phyloP scores from a whole-genome alignment of 2,797 vertebrate genomes.

The Alca torda region DNA sequence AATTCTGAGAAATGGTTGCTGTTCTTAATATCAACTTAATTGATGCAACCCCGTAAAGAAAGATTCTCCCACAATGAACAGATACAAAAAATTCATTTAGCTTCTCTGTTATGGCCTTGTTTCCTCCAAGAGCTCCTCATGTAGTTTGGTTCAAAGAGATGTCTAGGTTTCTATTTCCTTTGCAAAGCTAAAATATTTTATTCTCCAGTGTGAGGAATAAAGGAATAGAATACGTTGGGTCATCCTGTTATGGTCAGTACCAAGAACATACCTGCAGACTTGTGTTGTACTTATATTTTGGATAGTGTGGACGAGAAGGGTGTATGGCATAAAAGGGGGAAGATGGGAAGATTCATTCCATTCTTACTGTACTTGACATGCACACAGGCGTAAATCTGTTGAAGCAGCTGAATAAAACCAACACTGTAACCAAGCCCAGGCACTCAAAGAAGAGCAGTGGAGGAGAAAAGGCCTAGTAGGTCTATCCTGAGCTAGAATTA shows the following conservation, averaged over 20 bases:
- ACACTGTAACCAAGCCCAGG: neutral
- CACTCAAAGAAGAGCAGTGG: neutral
- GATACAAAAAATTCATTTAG: neutral
- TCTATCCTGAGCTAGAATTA: neutral
- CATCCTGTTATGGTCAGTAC: neutral
- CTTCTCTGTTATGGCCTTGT: neutral
- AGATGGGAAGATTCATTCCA: neutral
- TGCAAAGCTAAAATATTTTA: neutral
- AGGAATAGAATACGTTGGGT: neutral
- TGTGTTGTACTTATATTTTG: neutral
- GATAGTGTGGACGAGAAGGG: neutral
- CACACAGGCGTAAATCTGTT: neutral
- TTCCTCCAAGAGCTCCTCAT: neutral
- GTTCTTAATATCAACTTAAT: neutral
- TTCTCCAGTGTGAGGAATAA: neutral
- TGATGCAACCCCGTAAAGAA: neutral
- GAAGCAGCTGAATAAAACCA: neutral
- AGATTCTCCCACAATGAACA: neutral
- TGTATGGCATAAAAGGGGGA: neutral
- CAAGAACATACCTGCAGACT: neutral
- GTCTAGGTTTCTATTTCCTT: neutral
- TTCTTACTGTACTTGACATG: neutral
- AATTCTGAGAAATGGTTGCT: neutral
- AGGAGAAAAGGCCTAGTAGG: neutral
- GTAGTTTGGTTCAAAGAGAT: neutral